Evolutionary conservation across 2,797 vertebrate genomes (phyloP).

Genomic region (Helicolenus hilgendorfi): DNA sequence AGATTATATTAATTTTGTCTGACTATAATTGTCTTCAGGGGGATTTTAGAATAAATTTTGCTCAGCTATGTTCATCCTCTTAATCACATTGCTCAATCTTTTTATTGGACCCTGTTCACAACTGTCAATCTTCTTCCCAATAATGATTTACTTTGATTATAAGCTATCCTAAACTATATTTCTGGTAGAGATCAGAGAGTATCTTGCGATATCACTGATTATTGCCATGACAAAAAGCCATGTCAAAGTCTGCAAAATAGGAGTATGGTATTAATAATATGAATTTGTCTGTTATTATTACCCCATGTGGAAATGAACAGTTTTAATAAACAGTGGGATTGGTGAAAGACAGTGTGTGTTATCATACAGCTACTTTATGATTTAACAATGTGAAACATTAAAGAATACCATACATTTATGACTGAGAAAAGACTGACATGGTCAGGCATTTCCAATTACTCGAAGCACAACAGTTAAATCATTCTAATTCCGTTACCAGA

Average conservation of each 20-base stretch:
- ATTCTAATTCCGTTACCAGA: not conserved
- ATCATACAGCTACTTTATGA: not conserved
- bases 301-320: not conserved
- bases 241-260: not conserved
- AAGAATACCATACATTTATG: not conserved
- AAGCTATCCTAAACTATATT: not conserved
- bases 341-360: not conserved
- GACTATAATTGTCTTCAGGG: not conserved
- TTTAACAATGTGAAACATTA: not conserved
- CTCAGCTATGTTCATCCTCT: not conserved
- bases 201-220: not conserved
- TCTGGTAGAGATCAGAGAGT: not conserved
- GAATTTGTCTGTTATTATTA: not conserved
- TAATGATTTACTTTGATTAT: not conserved
- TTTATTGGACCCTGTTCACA: not conserved
- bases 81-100: not conserved
- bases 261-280: not conserved
- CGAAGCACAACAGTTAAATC: not conserved
- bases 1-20: not conserved
- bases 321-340: not conserved
- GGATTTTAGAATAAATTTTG: not conserved
- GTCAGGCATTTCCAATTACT: not conserved
- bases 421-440: not conserved
- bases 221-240: not conserved
- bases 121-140: not conserved